phyloP scores from a whole-genome alignment of 2,888 invertebrate species.

The Platerodrilus igneus region DNA sequence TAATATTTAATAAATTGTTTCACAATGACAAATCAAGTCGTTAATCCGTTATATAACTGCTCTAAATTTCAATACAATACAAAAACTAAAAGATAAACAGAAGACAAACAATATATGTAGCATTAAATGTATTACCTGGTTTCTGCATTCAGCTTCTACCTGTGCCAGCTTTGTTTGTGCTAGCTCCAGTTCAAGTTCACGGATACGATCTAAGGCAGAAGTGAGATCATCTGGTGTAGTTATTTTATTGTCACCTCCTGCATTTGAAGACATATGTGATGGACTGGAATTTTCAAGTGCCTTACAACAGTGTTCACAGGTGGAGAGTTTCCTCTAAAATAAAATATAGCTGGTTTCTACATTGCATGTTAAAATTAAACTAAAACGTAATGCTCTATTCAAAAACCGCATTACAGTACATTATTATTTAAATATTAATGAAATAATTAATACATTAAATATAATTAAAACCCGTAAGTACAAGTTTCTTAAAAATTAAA shows the following conservation, averaged over 20 bases:
- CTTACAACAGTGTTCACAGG: slow-evolving; percentile 52
- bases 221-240: slow-evolving; percentile 43
- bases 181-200: slow-evolving; percentile 90
- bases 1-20: too few species aligned
- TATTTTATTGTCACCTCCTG: slow-evolving; percentile 11
- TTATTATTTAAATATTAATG: too few species aligned
- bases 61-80: too few species aligned
- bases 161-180: slow-evolving; percentile 96
- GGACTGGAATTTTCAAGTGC: slow-evolving; percentile 25
- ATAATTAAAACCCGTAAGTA: neutral
- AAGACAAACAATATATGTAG: too few species aligned
- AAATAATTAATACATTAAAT: too few species aligned
- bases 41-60: too few species aligned
- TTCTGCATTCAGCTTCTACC: slow-evolving; percentile 94
- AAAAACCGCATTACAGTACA: too few species aligned
- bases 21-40: too few species aligned
- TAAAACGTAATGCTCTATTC: too few species aligned
- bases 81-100: too few species aligned
- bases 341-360: slow-evolving; percentile 5
- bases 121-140: slow-evolving; percentile 80
- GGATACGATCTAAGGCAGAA: slow-evolving; percentile 62
- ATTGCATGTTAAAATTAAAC: slow-evolving; percentile 3
- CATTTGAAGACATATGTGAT: slow-evolving; percentile 13
- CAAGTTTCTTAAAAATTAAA: too few species aligned
- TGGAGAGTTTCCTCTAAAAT: slow-evolving; percentile 52